Evolutionary conservation across 2,888 invertebrate genomes (phyloP).

Genomic region (Ferrisia virgata): DNA sequence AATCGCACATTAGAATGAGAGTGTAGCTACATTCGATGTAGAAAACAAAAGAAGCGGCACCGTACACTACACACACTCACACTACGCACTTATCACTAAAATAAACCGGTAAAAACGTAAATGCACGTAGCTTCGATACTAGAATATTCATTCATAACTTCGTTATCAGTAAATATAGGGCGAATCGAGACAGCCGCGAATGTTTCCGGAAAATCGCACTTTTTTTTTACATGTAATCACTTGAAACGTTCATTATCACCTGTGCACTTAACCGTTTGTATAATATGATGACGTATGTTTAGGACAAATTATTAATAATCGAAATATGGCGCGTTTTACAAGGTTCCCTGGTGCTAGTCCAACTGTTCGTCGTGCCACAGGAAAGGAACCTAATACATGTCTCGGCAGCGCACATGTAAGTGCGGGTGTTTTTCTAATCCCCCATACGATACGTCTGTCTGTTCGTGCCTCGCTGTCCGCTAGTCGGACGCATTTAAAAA

Average conservation of each 20-base stretch:
- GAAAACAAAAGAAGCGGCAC: neutral
- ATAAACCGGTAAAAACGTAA: conserved; percentile 3
- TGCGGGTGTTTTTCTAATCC: conserved; percentile 36
- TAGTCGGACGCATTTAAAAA: neutral
- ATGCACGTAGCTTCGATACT: neutral
- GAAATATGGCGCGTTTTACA: conserved; percentile 31
- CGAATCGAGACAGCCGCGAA: neutral
- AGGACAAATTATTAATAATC: conserved; percentile 29
- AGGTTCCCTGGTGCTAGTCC: conserved; percentile 38
- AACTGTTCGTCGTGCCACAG: conserved; percentile 24
- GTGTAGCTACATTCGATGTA: neutral
- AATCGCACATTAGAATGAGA: neutral
- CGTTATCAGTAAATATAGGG: neutral
- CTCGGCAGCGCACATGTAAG: conserved; percentile 34
- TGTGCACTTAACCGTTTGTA: conserved; percentile 6
- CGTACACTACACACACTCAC: neutral
- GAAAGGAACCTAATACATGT: conserved; percentile 32
- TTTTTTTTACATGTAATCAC: neutral
- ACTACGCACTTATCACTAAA: neutral
- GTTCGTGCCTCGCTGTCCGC: conserved; percentile 1
- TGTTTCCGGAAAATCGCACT: neutral
- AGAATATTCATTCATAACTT: neutral
- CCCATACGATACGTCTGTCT: neutral
- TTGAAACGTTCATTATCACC: conserved; percentile 33
- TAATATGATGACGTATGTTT: neutral